phyloP scores from a whole-genome alignment of 2,113 vertebrate genomes.

The Ploceus nigricollis region DNA sequence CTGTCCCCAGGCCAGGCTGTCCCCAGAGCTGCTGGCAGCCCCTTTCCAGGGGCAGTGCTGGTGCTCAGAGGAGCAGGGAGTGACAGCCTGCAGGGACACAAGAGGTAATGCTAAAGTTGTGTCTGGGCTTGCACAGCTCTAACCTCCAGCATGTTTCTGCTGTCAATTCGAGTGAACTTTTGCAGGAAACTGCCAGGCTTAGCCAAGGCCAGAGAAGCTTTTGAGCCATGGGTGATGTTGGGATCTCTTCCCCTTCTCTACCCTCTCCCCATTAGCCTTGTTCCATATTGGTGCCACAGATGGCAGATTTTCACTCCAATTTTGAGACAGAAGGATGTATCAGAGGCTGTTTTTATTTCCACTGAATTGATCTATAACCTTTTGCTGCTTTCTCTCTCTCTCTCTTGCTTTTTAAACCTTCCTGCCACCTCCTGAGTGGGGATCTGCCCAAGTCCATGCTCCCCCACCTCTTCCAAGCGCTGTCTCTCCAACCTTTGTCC shows the following conservation, averaged over 20 bases:
- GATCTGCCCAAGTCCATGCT: not conserved
- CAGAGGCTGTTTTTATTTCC: constrained; percentile 56
- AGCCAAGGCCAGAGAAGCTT: not conserved
- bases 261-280: not conserved
- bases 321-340: constrained; percentile 55
- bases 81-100: not conserved
- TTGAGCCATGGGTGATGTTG: not conserved
- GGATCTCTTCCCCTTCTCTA: not conserved
- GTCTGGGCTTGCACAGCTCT: not conserved
- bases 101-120: not conserved
- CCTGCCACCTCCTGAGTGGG: constrained; percentile 12
- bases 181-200: not conserved
- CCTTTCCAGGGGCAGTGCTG: not conserved
- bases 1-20: not conserved
- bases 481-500: constrained; percentile 40
- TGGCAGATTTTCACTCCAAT: constrained; percentile 69
- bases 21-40: not conserved
- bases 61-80: not conserved
- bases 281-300: constrained; percentile 55
- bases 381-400: constrained; percentile 40
- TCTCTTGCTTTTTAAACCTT: constrained; percentile 32
- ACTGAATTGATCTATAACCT: constrained; percentile 40
- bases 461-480: not conserved
- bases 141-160: not conserved
- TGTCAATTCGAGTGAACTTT: not conserved